phyloP scores from a whole-genome alignment of 2,797 vertebrate species.

The Crenuchus spilurus region DNA sequence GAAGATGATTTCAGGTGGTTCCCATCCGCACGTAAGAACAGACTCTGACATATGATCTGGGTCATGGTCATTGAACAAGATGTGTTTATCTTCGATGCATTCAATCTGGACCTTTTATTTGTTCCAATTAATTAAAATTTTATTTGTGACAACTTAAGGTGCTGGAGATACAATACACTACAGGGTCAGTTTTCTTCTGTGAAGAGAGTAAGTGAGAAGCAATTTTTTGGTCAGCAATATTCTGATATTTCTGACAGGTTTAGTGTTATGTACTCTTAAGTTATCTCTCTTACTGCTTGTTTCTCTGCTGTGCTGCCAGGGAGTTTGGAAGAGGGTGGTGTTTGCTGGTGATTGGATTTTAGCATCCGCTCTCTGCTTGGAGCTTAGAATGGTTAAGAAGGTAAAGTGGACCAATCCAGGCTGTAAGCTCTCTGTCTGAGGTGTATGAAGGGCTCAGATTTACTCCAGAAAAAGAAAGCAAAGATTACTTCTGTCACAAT shows the following conservation, averaged over 20 bases:
- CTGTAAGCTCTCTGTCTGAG: neutral
- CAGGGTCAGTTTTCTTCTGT: too few relatives aligned
- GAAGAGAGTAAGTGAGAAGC: too few relatives aligned
- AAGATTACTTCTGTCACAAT: neutral
- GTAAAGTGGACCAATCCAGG: conserved; percentile 70
- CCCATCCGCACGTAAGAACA: conserved; percentile 8
- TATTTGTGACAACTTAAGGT: too few relatives aligned
- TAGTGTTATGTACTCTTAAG: neutral
- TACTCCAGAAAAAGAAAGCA: neutral
- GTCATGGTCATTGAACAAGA: neutral
- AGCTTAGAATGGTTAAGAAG: conserved; percentile 71
- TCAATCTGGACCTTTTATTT: neutral
- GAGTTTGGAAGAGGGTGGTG: conserved; percentile 28
- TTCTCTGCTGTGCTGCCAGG: neutral
- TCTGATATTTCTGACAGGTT: neutral
- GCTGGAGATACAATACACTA: too few relatives aligned
- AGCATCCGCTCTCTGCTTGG: conserved; percentile 20
- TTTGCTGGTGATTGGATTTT: conserved; percentile 37
- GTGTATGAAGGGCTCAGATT: neutral
- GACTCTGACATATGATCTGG: neutral
- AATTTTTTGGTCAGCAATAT: neutral
- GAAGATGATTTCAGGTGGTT: conserved; percentile 14
- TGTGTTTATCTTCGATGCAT: conserved; percentile 3
- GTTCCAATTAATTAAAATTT: too few relatives aligned
- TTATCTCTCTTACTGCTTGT: neutral